Base-by-base conservation (phyloP, 1,140 invertebrate species). In the Macrotrachela quadricornifera region DNA sequence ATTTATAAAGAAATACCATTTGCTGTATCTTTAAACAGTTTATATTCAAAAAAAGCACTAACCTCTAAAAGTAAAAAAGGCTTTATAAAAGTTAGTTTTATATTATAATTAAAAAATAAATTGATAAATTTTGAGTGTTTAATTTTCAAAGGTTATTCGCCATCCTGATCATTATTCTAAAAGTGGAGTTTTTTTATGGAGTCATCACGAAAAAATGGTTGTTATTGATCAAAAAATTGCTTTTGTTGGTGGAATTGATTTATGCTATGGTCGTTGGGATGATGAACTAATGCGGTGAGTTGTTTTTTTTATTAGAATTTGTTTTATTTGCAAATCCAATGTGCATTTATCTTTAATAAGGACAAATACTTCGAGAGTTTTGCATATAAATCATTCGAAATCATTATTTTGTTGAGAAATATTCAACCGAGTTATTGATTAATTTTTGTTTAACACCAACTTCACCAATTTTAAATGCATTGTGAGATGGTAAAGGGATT, bases 131-230 rank as follows among this genome's bases (percentile, higher is more conserved):
- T 13, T 49, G 16, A 16, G n/a, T 17, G 53, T 55, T 51, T 49
- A 55, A 18, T 55, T 58, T 50, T 54, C 62, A 6, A 55, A 85
- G 81, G 80, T 87, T 30, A 73, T 96, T 56, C 75, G 91, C 13
- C 88, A 97, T 73, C 91, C 91, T 12, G 88, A 96, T 74, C 88
- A 95, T 67, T 81, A 85, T 8, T 79, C 80, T 57, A 81, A 77
- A 1, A 46, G 46, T 14, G 85, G 83, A 36, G 77, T 91, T 0
- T 77, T 88, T 59, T 74, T 95, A 36, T 96, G 90, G 90, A 87
- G 90, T 2, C 91, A 97, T 72, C 91, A 97, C 68, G 91, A 96
- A 69, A 97, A 96, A 71, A 78, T 94, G n/a, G 84, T 95, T 1
- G 79, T 87, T 15, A 77, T 97, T 0, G 91, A 96, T 72, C 91